A percentile compares a stretch with the other conserved stretches of the same genome.
Conservation (phyloP, 2,888 invertebrate genomes). For the Chaetogeoica ovagalla region DNA sequence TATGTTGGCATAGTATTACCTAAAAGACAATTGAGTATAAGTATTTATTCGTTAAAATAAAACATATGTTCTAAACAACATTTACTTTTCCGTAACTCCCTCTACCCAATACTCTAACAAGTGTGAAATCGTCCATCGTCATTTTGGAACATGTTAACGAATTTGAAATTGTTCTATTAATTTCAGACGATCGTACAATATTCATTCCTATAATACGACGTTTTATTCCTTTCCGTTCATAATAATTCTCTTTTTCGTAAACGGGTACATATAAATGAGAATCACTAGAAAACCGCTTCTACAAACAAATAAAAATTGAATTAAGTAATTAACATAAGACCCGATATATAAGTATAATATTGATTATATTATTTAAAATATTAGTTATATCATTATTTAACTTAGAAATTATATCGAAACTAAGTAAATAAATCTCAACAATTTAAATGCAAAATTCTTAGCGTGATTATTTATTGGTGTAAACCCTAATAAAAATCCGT, state of each 20-base stretch:
- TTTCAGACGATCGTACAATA: background rate
- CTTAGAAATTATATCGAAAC: background rate
- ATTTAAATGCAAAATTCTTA: background rate
- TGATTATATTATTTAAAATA: background rate
- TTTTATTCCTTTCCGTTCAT: slow-evolving; percentile 16
- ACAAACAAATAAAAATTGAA: background rate
- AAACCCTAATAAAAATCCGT: too few species aligned
- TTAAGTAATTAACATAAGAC: background rate
- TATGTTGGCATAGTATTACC: slow-evolving; percentile 89
- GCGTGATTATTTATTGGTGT: too few species aligned
- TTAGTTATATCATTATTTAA: background rate
- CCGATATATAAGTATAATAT: background rate
- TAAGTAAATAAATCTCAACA: background rate
- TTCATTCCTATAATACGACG: slow-evolving; percentile 1
- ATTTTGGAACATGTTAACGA: slow-evolving; percentile 60
- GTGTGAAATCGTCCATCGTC: slow-evolving; percentile 88
- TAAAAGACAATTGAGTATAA: slow-evolving; percentile 57
- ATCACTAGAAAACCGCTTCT: slow-evolving; percentile 25
- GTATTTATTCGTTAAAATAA: background rate
- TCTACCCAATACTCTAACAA: slow-evolving; percentile 94
- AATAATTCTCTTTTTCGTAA: background rate
- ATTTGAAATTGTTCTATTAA: slow-evolving; percentile 9
- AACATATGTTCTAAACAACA: background rate
- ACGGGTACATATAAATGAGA: slow-evolving; percentile 30
- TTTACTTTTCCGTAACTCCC: slow-evolving; percentile 98